Evolutionary conservation across 2,888 invertebrate genomes (phyloP), one percentile per base, ranked within the genome.

Genomic region (Omphaloscelis lunosa): DNA sequence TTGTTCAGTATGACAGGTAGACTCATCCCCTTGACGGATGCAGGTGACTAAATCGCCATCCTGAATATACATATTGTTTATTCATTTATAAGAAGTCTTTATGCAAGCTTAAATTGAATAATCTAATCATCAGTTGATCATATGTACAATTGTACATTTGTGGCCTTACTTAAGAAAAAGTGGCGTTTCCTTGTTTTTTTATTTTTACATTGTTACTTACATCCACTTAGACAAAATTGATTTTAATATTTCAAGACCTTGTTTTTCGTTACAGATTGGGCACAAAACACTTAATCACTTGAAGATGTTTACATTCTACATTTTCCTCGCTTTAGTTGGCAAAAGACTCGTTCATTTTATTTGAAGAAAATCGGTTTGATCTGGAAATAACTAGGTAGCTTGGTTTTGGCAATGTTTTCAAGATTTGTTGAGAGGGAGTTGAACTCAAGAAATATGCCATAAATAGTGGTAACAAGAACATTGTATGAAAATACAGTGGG

Each of bases 271-370:
- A 20, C 23, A 66, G n/a, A 61, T 56, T 61, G 27, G 41, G 41
- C 51, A 59, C 23, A 39, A 66, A 65, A 73, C 39, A 80, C 66
- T 73, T 79, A 80, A 79, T 79, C 78, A 73, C 34, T 74, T 80
- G 59, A 56, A 74, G 53, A 56, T 61, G 80, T 73, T 79, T 80
- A 80, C 58, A 48, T 74, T 66, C 61, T 80, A 61, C 39, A 66
- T 80, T 80, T 74, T 53, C 58, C 15, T 51, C 53, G 51, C 61
- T 68, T 71, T 58, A 58, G 41, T 77, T 77, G 58, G 63, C 71
- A 65, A n/a, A 72, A 77, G 63, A 77, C 53, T 69, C 45, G 29
- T 74, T 66, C 29, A 41, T 77, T 82, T 77, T 69, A 48, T 69
- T 82, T 68, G 59, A 20, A 65, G 77, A 69, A 72, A 63, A 72